Evolutionary conservation across 30 jellyfish, hydroid and myxozoan genomes (phyloP).

Genomic region (Phacellophora camtschatica): DNA sequence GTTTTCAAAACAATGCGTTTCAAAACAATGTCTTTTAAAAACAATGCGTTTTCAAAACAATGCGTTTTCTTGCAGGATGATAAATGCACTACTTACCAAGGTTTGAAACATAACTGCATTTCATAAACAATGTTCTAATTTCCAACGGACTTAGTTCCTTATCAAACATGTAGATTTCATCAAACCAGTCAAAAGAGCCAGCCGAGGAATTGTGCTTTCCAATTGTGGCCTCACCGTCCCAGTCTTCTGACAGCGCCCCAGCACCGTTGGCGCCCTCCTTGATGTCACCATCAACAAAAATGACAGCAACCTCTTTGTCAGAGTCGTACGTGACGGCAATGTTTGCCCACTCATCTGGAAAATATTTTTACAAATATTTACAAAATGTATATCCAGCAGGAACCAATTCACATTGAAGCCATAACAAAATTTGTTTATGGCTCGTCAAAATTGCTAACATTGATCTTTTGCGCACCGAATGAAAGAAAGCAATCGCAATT

Average conservation of each 20-base stretch:
- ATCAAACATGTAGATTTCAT: constrained; percentile 79
- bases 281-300: constrained; percentile 87
- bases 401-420: no score
- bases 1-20: no score
- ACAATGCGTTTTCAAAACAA: no score
- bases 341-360: constrained; percentile 84
- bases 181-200: constrained; percentile 76
- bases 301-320: constrained; percentile 80
- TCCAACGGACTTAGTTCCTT: constrained; percentile 80
- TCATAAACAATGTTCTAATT: constrained; percentile 75
- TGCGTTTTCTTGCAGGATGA: no score
- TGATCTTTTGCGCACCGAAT: no score
- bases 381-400: no score
- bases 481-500: no score
- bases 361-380: no score
- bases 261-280: constrained; percentile 88
- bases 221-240: constrained; percentile 94
- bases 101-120: constrained; percentile 77
- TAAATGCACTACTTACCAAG: constrained; percentile 63
- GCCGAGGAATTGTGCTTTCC: constrained; percentile 79
- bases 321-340: constrained; percentile 87
- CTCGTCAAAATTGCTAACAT: no score
- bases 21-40: no score
- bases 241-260: constrained; percentile 92
- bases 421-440: no score